Evolutionary conservation across 1,140 invertebrate species (phyloP).

Genomic region (Tribolium madens): DNA sequence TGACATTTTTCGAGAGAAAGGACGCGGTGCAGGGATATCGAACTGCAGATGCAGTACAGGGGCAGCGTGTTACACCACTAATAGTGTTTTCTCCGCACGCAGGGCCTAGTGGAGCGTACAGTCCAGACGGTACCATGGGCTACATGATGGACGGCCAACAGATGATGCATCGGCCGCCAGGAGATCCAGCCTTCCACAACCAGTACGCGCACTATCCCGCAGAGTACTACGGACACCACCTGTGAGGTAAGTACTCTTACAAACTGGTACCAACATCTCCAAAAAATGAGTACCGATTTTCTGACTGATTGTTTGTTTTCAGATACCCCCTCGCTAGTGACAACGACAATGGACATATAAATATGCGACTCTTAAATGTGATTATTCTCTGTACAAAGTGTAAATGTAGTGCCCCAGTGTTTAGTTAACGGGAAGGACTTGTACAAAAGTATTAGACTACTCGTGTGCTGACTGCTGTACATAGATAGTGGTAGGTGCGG

Average conservation of each 20-base stretch:
- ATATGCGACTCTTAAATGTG: conserved; percentile 67
- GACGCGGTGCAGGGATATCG: conserved; percentile 25
- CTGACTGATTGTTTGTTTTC: conserved; percentile 55
- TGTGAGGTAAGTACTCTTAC: conserved; percentile 75
- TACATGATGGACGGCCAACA: conserved; percentile 97
- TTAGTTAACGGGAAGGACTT: conserved; percentile 65
- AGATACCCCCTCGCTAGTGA: conserved; percentile 61
- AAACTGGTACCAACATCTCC: not conserved
- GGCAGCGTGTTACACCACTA: conserved; percentile 65
- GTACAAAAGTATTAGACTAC: conserved; percentile 66
- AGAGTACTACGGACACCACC: conserved; percentile 91
- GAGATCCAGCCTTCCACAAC: conserved; percentile 90
- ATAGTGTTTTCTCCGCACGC: conserved; percentile 90
- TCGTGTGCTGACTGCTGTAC: conserved; percentile 63
- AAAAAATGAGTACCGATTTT: not conserved
- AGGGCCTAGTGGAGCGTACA: conserved; percentile 93
- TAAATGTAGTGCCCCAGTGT: conserved; percentile 67
- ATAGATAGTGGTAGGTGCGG: conserved; percentile 61
- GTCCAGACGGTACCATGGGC: conserved; percentile 93
- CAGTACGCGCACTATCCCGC: conserved; percentile 90
- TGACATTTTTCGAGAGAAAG: conserved; percentile 28
- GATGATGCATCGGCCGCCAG: conserved; percentile 94
- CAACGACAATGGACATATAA: conserved; percentile 66
- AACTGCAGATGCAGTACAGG: conserved; percentile 51
- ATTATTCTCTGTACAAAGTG: conserved; percentile 67